Conservation (phyloP, 2,888 invertebrate genomes). For the Gastrophysa polygoni region DNA sequence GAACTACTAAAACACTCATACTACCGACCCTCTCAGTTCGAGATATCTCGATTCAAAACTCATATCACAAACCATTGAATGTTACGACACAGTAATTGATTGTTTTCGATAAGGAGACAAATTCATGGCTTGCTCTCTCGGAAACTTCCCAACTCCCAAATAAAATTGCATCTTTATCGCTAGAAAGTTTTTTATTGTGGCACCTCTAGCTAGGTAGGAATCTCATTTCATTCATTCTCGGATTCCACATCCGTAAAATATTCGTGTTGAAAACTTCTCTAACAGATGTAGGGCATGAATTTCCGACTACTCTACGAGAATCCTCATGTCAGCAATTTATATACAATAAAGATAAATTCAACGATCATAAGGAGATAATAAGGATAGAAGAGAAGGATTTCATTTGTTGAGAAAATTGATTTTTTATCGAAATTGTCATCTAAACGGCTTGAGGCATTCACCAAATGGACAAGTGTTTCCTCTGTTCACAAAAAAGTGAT, state of each 20-base stretch:
- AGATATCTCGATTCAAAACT: too few species aligned
- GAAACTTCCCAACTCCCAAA: background rate
- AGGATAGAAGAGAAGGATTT: slow-evolving; percentile 16
- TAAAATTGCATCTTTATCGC: slow-evolving; percentile 4
- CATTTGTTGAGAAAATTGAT: slow-evolving; percentile 29
- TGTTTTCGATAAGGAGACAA: background rate
- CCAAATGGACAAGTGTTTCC: slow-evolving; percentile 2
- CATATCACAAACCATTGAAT: too few species aligned
- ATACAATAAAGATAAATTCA: slow-evolving; percentile 31
- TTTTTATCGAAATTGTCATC: slow-evolving; percentile 30
- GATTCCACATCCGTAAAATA: slow-evolving; percentile 10
- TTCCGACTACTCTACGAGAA: slow-evolving; percentile 16
- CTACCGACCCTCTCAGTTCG: too few species aligned
- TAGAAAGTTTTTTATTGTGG: slow-evolving; percentile 13
- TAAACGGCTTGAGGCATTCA: background rate
- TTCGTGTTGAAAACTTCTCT: slow-evolving; percentile 19
- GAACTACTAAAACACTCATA: too few species aligned
- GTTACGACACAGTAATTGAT: background rate
- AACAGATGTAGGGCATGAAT: slow-evolving; percentile 24
- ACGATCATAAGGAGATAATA: slow-evolving; percentile 26
- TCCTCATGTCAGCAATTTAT: slow-evolving; percentile 29
- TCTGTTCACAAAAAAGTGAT: background rate
- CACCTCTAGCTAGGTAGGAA: slow-evolving; percentile 7
- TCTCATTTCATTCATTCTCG: slow-evolving; percentile 10
- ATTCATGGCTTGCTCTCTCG: background rate